Base-by-base conservation (phyloP, 2,888 invertebrate species). In the Byasa hedistus region DNA sequence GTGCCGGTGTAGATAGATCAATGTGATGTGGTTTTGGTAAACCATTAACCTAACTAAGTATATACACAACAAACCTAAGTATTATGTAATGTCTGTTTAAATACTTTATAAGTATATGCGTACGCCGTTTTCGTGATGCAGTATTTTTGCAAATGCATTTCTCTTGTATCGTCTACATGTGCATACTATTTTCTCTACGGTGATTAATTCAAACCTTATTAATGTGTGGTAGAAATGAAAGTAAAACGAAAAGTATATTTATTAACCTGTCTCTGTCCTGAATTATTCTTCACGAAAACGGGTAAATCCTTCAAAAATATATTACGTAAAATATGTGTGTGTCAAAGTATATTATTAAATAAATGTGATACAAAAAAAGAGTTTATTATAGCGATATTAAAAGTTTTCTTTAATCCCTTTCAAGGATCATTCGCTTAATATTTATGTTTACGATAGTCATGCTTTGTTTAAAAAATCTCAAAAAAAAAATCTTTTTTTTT, bases 291-390 rank as follows among this genome's bases (percentile, higher is more conserved):
- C 82, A 82, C 73, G 78, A 75, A 76, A 81, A 77, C 79, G 77
- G 76, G 79, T 76, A 81, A 79, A 73, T 79, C 84, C 80, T 85
- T 85, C 83, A 86, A 85, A n/a, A 82, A 84, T 78, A 77, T 89
- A 89, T 89, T 87, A 85, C 80, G 84, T 88, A 89, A 89, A 79
- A 82, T 77, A 82, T 86, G 85, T 90, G 86, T 87, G 90, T 91
- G 91, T 91, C 91, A 91, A 89, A 89, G 79, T 89, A 89, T 89
- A 90, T 89, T 89, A 89, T 86, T 89, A 86, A 75, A 90, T 91
- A 91, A 91, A 91, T 91, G 91, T 91, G 91, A 91, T 91, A 91
- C 87, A 85, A 91, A 39, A n/a, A 39, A 85, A 89, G 90, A 89
- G 89, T 89, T 90, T 90, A 91, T 89, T 89, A 91, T 91, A 91